Evolutionary conservation across 2,888 invertebrate species (phyloP).

Genomic region (Phyllotreta cruciferae): DNA sequence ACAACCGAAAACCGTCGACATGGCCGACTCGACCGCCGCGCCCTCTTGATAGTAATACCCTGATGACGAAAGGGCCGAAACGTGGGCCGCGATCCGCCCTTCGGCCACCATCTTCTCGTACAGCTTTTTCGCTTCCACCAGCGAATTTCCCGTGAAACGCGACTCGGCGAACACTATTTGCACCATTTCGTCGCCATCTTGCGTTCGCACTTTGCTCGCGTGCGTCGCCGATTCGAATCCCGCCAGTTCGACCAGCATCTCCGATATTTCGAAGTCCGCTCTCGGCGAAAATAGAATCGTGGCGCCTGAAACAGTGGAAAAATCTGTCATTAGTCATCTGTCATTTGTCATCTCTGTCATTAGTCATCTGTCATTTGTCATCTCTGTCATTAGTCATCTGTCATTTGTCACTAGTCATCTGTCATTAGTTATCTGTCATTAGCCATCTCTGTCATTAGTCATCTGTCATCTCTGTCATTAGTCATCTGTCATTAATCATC

Average conservation of each 20-base stretch:
- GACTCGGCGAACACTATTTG: conserved; percentile 51
- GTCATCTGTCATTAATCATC: no score
- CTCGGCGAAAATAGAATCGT: conserved; percentile 38
- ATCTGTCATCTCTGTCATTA: no score
- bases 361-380: no score
- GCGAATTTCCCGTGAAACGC: conserved; percentile 46
- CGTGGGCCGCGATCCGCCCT: conserved; percentile 19
- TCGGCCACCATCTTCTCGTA: conserved; percentile 28
- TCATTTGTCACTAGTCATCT: no score
- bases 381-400: no score
- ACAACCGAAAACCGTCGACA: conserved; percentile 17
- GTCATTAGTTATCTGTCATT: no score
- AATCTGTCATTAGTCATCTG: no score
- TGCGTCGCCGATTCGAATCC: conserved; percentile 40
- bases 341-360: no score
- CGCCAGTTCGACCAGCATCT: conserved; percentile 37
- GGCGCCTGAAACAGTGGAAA: conserved; percentile 45
- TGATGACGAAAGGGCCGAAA: not conserved
- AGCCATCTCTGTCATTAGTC: no score
- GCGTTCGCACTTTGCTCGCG: conserved; percentile 44
- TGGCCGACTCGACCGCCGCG: not conserved
- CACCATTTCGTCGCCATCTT: conserved; percentile 33
- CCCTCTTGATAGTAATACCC: conserved; percentile 7
- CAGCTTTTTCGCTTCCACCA: conserved; percentile 40
- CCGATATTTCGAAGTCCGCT: conserved; percentile 37